phyloP scores from a whole-genome alignment of 1,140 invertebrate species.

The Homalodisca vitripennis region DNA sequence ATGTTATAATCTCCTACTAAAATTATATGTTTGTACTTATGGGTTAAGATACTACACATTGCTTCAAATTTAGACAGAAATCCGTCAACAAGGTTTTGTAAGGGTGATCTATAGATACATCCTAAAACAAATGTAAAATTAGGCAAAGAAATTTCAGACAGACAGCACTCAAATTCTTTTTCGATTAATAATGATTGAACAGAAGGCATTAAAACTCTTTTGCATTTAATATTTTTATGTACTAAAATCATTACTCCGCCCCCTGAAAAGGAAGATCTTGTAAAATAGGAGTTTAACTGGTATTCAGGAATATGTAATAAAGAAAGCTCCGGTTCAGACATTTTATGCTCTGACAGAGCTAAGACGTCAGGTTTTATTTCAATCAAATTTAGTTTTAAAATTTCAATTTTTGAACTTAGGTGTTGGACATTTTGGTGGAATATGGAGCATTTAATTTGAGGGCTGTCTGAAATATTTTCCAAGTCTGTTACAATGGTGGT shows the following conservation, averaged over 20 bases:
- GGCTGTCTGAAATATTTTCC: neutral
- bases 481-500: neutral
- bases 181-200: slow-evolving; percentile 19
- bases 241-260: slow-evolving; percentile 19
- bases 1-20: slow-evolving; percentile 11
- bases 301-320: slow-evolving; percentile 13
- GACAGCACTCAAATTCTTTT: slow-evolving; percentile 25
- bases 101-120: slow-evolving; percentile 17
- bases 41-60: neutral
- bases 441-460: slow-evolving; percentile 4
- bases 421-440: slow-evolving; percentile 24
- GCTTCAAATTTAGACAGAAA: slow-evolving; percentile 1
- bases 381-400: slow-evolving; percentile 10
- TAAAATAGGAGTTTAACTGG: slow-evolving; percentile 4
- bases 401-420: slow-evolving; percentile 1
- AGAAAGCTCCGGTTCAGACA: neutral
- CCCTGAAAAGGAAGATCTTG: neutral
- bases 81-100: neutral
- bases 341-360: slow-evolving; percentile 17
- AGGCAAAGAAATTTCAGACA: slow-evolving; percentile 16
- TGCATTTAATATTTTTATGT: slow-evolving; percentile 4
- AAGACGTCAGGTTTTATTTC: slow-evolving; percentile 7
- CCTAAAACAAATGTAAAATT: slow-evolving; percentile 14
- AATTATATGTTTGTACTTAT: slow-evolving; percentile 14
- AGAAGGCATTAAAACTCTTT: neutral